Conservation (phyloP, 2,113 vertebrate species). For the Pteruthius melanotis region DNA sequence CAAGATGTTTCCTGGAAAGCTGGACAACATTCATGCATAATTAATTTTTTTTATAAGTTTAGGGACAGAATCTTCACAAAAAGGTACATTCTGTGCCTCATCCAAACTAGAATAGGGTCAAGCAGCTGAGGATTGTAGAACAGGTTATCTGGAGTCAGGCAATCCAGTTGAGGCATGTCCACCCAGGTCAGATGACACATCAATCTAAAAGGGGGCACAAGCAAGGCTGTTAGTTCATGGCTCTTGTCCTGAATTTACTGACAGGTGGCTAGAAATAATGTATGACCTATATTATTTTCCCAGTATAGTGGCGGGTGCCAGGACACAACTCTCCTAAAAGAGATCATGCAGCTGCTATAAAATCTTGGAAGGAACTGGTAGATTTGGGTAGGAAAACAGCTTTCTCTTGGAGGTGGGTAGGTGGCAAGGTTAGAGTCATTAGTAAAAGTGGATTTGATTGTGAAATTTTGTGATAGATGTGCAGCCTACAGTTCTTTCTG, state of each 20-base stretch:
- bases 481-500: not conserved
- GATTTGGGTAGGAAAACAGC: not conserved
- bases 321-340: not conserved
- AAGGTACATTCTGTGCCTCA: conserved; percentile 32
- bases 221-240: not conserved
- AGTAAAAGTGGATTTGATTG: not conserved
- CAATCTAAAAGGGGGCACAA: conserved; percentile 29
- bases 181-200: conserved; percentile 22
- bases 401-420: not conserved
- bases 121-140: not conserved
- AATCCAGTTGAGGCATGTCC: conserved; percentile 15
- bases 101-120: not conserved
- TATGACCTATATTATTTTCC: conserved; percentile 23
- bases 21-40: not conserved
- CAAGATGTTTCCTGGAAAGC: conserved; percentile 60
- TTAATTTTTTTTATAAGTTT: not conserved
- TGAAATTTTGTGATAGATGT: not conserved
- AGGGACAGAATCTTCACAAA: conserved; percentile 19
- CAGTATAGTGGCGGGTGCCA: not conserved
- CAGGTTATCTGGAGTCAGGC: conserved; percentile 38
- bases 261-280: conserved; percentile 54
- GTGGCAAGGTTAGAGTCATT: not conserved
- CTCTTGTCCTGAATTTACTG: conserved; percentile 12
- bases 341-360: conserved; percentile 21
- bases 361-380: not conserved